Base-by-base conservation (phyloP, 2,113 vertebrate genomes). In the Mustela nigripes region DNA sequence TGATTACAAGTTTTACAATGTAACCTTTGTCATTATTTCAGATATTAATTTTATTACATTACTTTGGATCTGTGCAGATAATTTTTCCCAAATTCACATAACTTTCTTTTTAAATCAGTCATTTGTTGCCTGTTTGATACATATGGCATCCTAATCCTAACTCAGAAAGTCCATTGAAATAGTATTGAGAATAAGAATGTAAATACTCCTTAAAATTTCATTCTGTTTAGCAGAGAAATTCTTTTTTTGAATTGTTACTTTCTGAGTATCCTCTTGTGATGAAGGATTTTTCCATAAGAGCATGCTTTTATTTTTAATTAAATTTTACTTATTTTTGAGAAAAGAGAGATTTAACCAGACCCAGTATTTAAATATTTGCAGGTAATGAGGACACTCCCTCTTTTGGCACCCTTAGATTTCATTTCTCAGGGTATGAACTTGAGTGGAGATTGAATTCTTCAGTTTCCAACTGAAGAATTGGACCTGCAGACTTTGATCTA, bases 401-500 rank as follows among this genome's bases (percentile, higher is more conserved):
- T 62, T 85, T 76, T 14, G 3, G 11, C 56, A 9, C 24, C 56
- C 24, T 76, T 88, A 39, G 28, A 63, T 63, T 81, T 89, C 56
- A 22, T 86, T 83, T 94, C 60, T 76, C 48, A 48, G 28, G 62
- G 10, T 63, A 58, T 45, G 36, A 97, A 33, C 39, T 85, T 60
- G 50, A 97, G 33, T 33, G 16, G n/a, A 89, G 28, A 82, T 58
- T 86, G 65, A 58, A 63, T 92, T 95, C 26, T 69, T 86, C 31
- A 78, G 15, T 42, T 82, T 85, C 65, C 16, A 14, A 4, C 62
- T 50, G 48, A 50, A 50, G 48, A 50, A 12, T 12, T 50, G 11
- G 14, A 67, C 9, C 22, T 2, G 1, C 14, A 45, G 8, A 78
- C 58, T 92, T 86, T 62, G 11, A 92, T 62, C 33, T 92, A 21